Base-by-base conservation (phyloP, 2,113 vertebrate genomes). In the Trochalopteron elliotii region DNA sequence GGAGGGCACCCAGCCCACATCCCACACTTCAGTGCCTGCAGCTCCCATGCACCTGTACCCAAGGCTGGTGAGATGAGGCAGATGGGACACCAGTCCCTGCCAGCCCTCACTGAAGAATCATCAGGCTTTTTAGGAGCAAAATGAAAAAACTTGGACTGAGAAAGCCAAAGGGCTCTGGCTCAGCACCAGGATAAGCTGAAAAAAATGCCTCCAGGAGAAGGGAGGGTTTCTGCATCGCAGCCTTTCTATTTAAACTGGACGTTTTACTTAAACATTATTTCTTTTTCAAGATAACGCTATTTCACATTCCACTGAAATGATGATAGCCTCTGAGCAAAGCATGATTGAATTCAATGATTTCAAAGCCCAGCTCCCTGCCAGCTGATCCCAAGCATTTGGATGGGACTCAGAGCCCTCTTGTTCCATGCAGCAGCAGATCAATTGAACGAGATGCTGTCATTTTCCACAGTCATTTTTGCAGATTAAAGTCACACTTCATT, bases 261-360 rank as follows among this genome's bases (percentile, higher is more conserved):
- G 0, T 84, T 94, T 82, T 49, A 84, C 74, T 84, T 28, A 67
- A 81, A 63, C 78, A 83, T 47, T 70, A 83, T 77, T 80, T 76
- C 3, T 63, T 77, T 88, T 90, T 74, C 42, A 39, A 81, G 80
- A 89, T 90, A 95, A 93, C 50, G 33, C 55, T 70, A 35, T 83
- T 88, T 59, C 88, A 84, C 83, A 89, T 96, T 91, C 89, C 95
- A 89, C 52, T 53, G 60, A 63, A 74, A 63, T 52, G 39, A 84
- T 6, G 27, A 90, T 68, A 94, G 92, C 72, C 64, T 74, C 77
- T 56, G 60, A 39, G 33, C 72, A 84, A 90, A 84, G 91, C 56
- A 78, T 68, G 80, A 60, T 1, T 80, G 77, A 89, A 84, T 78
- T 50, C 9, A 44, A 30, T 60, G 39, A 84, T 87, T 86, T 86